A percentile compares a stretch with the other conserved stretches of the same genome.
Conservation (phyloP, 2,888 invertebrate genomes). For the Tryphoninae sp. region DNA sequence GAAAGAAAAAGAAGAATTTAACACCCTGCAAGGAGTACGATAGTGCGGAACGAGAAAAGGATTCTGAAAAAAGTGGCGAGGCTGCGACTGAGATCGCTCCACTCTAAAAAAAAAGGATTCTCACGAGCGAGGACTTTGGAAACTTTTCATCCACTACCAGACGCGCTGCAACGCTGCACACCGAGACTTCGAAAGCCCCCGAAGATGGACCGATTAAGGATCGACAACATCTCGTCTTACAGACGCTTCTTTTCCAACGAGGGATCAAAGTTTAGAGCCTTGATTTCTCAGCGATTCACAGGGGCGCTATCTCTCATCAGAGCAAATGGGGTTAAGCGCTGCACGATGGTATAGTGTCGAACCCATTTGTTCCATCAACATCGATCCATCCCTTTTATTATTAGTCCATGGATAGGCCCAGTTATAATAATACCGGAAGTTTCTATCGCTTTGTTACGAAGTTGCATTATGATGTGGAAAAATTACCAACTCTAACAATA, state of each 20-base stretch:
- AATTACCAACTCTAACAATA: no score
- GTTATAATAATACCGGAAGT: no score
- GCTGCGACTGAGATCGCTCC: conserved; percentile 36
- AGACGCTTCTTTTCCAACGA: conserved; percentile 29
- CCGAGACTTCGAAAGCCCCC: conserved; percentile 27
- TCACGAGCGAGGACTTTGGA: conserved; percentile 28
- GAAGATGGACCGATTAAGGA: conserved; percentile 52
- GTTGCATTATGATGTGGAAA: no score
- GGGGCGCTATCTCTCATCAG: not conserved
- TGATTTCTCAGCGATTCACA: conserved; percentile 18
- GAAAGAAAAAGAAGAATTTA: conserved; percentile 11
- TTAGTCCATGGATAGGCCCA: no score
- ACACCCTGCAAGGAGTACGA: conserved; percentile 33
- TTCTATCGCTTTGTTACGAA: no score
- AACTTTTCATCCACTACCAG: conserved; percentile 53
- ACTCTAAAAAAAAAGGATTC: conserved; percentile 28
- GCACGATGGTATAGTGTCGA: not conserved
- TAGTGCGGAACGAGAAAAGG: conserved; percentile 38
- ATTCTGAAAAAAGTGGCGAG: conserved; percentile 47
- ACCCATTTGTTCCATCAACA: no score
- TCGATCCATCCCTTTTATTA: no score
- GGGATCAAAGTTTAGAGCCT: conserved; percentile 26
- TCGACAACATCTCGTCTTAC: conserved; percentile 39
- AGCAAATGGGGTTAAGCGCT: not conserved
- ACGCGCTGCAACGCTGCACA: conserved; percentile 38